These are phyloP conservation scores for Nannoperca obscura DNA, from an alignment of 2,797 vertebrate species.

Conservation along the genomic window DNA sequence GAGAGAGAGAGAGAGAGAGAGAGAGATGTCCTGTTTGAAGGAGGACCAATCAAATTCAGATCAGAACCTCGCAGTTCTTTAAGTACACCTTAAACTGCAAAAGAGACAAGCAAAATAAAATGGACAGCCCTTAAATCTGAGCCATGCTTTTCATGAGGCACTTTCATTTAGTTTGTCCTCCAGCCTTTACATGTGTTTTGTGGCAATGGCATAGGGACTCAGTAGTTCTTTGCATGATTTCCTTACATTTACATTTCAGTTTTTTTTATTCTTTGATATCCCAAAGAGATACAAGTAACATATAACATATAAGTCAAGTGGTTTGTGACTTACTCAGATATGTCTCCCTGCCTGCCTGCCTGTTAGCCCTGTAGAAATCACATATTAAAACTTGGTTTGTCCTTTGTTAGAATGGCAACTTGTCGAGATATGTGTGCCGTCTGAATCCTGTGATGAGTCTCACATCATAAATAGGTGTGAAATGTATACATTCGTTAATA, in stretches of 20 bases:
- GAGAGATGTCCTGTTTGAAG: conserved; percentile 2
- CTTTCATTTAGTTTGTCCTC: conserved; percentile 31
- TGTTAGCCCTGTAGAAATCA: not conserved
- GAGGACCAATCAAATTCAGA: conserved; percentile 32
- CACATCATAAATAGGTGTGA: not conserved
- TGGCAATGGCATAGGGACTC: conserved; percentile 1
- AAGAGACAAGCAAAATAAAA: conserved; percentile 21
- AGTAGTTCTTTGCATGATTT: not conserved
- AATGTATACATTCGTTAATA: not conserved
- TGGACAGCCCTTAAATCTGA: conserved; percentile 12
- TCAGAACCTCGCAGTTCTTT: conserved; percentile 14
- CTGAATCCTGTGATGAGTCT: not conserved
- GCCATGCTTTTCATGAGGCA: conserved; percentile 8
- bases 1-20: not conserved
- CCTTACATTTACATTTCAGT: not conserved
- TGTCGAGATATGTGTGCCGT: not conserved
- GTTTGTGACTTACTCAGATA: not conserved
- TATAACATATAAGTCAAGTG: not conserved
- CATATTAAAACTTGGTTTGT: not conserved
- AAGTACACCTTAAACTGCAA: conserved; percentile 21
- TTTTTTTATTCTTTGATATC: not conserved
- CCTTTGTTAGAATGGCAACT: not conserved
- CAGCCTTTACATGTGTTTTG: not conserved
- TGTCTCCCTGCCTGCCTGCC: too few species aligned
- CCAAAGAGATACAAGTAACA: not conserved